Percentiles rank a stretch among this genome's conserved stretches.
phyloP scores from a whole-genome alignment of 2,113 vertebrate species.

The Archocentrus centrarchus region DNA sequence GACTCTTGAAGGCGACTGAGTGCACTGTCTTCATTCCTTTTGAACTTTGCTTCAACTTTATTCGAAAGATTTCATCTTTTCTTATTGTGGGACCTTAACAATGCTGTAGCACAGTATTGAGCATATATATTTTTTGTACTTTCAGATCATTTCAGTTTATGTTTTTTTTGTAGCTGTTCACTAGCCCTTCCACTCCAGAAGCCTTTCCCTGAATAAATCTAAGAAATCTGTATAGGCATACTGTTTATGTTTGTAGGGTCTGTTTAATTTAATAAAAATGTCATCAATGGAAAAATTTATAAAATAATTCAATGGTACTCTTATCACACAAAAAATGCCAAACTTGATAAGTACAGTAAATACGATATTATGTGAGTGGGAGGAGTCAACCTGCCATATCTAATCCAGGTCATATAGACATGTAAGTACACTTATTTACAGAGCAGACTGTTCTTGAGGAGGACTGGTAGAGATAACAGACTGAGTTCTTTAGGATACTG shows the following conservation, averaged over 20 bases:
- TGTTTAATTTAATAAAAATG: conserved; percentile 28
- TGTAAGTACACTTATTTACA: background rate
- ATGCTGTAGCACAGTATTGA: no score
- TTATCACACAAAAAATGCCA: conserved; percentile 20
- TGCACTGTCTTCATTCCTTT: no score
- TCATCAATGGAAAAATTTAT: conserved; percentile 21
- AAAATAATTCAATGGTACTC: background rate
- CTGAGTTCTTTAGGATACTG: conserved; percentile 15
- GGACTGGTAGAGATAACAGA: conserved; percentile 8
- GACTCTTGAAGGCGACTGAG: no score
- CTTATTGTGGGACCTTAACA: no score
- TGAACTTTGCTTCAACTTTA: no score
- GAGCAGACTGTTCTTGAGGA: conserved; percentile 7
- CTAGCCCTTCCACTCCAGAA: background rate
- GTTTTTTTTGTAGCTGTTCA: background rate
- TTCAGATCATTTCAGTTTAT: background rate
- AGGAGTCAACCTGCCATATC: background rate
- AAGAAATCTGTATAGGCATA: conserved; percentile 12
- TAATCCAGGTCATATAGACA: conserved; percentile 10
- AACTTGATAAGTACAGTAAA: conserved; percentile 16
- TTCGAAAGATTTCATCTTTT: no score
- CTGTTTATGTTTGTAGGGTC: conserved; percentile 4
- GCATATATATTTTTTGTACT: no score
- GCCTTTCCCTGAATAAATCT: background rate
- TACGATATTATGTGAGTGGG: conserved; percentile 4